Base-by-base conservation (phyloP, 2,113 vertebrate genomes). In the Plectropomus leopardus region DNA sequence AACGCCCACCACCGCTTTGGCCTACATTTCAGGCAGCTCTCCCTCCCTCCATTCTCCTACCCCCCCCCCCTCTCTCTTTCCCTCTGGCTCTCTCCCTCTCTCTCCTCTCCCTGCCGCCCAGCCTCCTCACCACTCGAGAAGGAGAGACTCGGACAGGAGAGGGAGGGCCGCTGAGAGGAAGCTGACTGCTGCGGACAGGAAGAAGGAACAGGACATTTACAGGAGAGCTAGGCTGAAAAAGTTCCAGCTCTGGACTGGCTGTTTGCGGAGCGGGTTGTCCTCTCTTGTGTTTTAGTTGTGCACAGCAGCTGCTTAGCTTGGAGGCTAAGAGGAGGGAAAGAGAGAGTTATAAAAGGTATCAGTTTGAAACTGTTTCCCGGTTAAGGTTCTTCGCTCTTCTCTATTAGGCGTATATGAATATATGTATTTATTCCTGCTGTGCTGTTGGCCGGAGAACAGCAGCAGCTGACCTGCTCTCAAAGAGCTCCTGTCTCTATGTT, bases 1-100 rank as follows among this genome's bases (percentile, higher is more conserved):
- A 96, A 98, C 94, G 76, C 95, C 94, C 95, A 90, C 92, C 92
- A 94, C 94, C 91, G 92, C 96, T 95, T 91, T 95, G 96, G 96
- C 96, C 96, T 97, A 96, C 96, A 94, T 96, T 97, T 96, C 94
- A 96, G 96, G 96, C 95, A 93, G 95, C 96, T 95, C 94, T 95
- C 95, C 90, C 94, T 92, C 92, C 90, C 93, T 91, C 72, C 70
- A 26, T 79, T 88, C 42, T 55, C 74, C 76, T 55, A 53, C 57
- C 55, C 15, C 55, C 63, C 61, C 17, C 17, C 16, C 11, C 2
- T 11, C 16, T 13, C 11, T 15, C 60, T 11, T 44, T 19, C 67
- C 50, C 58, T 28, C 48, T 28, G 70, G 1, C 51, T 19, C 80
- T 15, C 51, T 24, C 65, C 23, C 28, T 16, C 11, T 48, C 19